phyloP scores from a whole-genome alignment of 1,140 invertebrate genomes.

The Ceratina calcarata region DNA sequence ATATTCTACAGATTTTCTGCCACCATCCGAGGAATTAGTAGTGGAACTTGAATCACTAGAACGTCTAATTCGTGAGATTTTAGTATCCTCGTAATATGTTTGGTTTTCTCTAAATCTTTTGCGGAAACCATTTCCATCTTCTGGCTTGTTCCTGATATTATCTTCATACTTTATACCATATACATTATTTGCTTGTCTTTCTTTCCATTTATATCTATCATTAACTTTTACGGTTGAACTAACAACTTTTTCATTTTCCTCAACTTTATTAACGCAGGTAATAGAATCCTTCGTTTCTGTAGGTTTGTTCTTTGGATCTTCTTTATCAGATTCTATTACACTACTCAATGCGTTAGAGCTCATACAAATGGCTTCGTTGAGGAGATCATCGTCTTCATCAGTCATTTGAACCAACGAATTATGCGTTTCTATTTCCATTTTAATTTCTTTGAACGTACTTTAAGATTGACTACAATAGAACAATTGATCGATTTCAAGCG shows the following conservation, averaged over 20 bases:
- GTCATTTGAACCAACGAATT: slow-evolving; percentile 21
- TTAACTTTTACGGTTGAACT: slow-evolving; percentile 17
- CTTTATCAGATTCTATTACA: slow-evolving; percentile 14
- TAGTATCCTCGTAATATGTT: slow-evolving; percentile 41
- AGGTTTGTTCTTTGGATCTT: not conserved
- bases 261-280: slow-evolving; percentile 9
- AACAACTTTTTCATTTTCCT: slow-evolving; percentile 5
- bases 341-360: slow-evolving; percentile 40
- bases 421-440: slow-evolving; percentile 34
- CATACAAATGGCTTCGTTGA: slow-evolving; percentile 66
- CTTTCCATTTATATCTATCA: not conserved
- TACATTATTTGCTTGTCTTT: slow-evolving; percentile 6
- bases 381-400: slow-evolving; percentile 66
- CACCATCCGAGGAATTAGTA: slow-evolving; percentile 67
- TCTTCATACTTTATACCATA: slow-evolving; percentile 35
- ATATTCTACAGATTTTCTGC: slow-evolving; percentile 77
- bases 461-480: too few relatives aligned
- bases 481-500: too few relatives aligned
- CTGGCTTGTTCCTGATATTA: slow-evolving; percentile 36
- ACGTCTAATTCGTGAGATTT: slow-evolving; percentile 64
- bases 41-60: slow-evolving; percentile 75
- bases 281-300: slow-evolving; percentile 6
- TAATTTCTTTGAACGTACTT: not conserved
- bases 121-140: slow-evolving; percentile 36
- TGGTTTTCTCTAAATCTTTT: slow-evolving; percentile 62